Conservation (phyloP, 1,140 invertebrate genomes). For the Dendroctonus valens region DNA sequence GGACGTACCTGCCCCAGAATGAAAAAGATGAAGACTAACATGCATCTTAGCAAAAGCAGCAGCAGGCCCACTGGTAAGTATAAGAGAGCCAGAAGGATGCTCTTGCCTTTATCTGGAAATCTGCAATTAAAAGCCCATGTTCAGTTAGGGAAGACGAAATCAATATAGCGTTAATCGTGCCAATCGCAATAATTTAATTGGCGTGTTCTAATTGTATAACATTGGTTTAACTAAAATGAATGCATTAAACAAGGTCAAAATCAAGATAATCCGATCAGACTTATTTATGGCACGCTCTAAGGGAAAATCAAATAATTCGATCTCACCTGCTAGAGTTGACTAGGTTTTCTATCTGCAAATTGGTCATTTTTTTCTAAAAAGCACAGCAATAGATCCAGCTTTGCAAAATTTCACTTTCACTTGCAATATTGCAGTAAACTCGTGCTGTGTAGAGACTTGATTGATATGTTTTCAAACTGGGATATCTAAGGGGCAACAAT, state of each 20-base stretch:
- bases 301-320: background rate
- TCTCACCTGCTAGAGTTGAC: conserved; percentile 43
- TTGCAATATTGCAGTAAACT: no score
- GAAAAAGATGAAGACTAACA: conserved; percentile 54
- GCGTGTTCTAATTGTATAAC: background rate
- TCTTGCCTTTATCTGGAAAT: conserved; percentile 52
- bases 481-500: no score
- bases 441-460: no score
- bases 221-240: conserved; percentile 1
- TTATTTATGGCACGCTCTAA: conserved; percentile 19
- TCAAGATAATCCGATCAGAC: no score
- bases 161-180: no score
- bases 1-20: conserved; percentile 47
- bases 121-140: conserved; percentile 52
- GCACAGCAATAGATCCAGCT: no score
- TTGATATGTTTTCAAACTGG: no score
- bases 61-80: conserved; percentile 57
- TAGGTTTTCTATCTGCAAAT: conserved; percentile 44
- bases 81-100: conserved; percentile 53
- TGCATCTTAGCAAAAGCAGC: conserved; percentile 52
- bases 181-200: background rate
- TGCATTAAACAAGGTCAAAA: no score
- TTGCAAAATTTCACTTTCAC: no score
- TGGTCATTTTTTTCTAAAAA: conserved; percentile 32
- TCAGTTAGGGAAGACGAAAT: background rate